phyloP scores from a whole-genome alignment of 2,888 invertebrate genomes.

The Seladonia tumulorum region DNA sequence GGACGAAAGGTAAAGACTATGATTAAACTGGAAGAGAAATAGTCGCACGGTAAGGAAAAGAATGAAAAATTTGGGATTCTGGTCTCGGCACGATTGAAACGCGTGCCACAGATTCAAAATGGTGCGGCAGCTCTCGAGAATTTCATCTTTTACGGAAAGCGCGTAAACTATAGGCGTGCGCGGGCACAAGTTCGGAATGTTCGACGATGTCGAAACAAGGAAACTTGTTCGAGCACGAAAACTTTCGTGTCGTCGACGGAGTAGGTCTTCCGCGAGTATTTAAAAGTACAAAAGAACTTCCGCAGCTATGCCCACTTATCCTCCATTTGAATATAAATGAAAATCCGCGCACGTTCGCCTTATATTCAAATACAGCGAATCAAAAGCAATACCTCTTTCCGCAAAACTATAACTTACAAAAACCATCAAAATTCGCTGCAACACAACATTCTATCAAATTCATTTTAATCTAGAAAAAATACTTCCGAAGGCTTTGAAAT shows the following conservation, averaged over 20 bases:
- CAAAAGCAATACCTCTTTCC: background rate
- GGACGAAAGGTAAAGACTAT: background rate
- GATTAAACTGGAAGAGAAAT: background rate
- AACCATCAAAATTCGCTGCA: background rate
- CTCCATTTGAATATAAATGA: slow-evolving; percentile 11
- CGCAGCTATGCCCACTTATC: slow-evolving; percentile 1
- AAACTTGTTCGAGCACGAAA: slow-evolving; percentile 28
- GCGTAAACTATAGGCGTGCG: slow-evolving; percentile 1
- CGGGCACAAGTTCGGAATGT: slow-evolving; percentile 19
- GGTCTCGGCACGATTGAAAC: slow-evolving; percentile 10
- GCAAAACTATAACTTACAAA: background rate
- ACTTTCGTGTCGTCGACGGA: slow-evolving; percentile 30
- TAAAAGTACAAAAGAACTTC: slow-evolving; percentile 42
- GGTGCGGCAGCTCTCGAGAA: slow-evolving; percentile 13
- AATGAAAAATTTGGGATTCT: slow-evolving; percentile 35
- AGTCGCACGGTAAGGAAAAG: slow-evolving; percentile 12
- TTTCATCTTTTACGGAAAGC: background rate
- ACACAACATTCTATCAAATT: background rate
- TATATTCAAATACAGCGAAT: background rate
- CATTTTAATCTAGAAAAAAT: background rate
- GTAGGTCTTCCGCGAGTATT: slow-evolving; percentile 15
- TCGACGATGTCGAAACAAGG: slow-evolving; percentile 20
- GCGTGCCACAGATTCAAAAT: slow-evolving; percentile 30
- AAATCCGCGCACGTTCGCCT: background rate
- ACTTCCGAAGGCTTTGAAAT: too few relatives aligned